Conservation (phyloP, 2,113 vertebrate genomes). For the Dasyprocta punctata region DNA sequence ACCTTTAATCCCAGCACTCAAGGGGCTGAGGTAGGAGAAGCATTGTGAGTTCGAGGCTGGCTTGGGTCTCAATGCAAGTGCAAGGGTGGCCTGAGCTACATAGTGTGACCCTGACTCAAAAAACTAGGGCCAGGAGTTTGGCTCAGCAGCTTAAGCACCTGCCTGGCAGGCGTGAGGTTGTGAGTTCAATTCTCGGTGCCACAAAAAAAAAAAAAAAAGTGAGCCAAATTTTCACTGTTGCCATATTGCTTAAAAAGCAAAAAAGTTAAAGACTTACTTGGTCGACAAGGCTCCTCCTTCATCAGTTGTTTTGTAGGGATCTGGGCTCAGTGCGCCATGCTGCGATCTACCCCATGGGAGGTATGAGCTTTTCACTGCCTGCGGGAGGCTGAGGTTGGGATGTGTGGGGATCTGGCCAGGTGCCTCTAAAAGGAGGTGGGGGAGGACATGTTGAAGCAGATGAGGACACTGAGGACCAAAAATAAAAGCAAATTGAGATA, state of each 20-base stretch:
- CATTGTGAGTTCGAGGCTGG: too few species aligned
- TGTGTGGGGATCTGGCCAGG: not conserved
- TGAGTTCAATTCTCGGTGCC: too few species aligned
- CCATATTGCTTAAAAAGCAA: not conserved
- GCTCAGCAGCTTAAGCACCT: too few species aligned
- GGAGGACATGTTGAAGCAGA: not conserved
- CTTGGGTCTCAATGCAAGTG: too few species aligned
- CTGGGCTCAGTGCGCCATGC: not conserved
- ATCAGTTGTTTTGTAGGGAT: not conserved
- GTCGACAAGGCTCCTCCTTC: not conserved
- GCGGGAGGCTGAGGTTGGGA: not conserved
- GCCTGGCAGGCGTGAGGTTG: too few species aligned
- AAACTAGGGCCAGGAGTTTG: too few species aligned
- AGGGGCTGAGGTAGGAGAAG: too few species aligned
- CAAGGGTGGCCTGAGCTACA: too few species aligned
- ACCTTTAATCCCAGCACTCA: too few species aligned
- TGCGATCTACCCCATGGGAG: not conserved
- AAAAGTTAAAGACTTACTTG: not conserved
- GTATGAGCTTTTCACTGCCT: not conserved
- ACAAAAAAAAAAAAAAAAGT: too few species aligned
- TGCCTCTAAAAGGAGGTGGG: not conserved
- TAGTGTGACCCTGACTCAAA: too few species aligned
- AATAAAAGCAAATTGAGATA: not conserved
- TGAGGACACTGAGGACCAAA: not conserved
- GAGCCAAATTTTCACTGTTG: not conserved